Evolutionary conservation across 2,888 invertebrate species (phyloP).

Genomic region (Mechanitis mazaeus): DNA sequence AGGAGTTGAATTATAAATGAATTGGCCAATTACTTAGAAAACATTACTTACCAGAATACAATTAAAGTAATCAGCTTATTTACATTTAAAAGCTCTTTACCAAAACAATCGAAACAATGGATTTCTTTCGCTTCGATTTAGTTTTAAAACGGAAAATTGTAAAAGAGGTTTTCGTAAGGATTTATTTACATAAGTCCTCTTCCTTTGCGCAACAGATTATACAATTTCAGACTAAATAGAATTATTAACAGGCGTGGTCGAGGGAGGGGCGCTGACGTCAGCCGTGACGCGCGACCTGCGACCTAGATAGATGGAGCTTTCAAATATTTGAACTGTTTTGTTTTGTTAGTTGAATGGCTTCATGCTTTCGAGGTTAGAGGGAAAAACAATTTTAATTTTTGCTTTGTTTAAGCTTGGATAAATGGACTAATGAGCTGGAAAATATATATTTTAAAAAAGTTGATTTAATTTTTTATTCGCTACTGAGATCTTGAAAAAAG

Average conservation of each 20-base stretch:
- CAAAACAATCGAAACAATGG: neutral
- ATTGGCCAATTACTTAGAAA: too few species aligned
- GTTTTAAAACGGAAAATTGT: neutral
- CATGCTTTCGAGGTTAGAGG: too few species aligned
- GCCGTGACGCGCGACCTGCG: conserved; percentile 31
- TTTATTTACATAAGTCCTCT: conserved; percentile 9
- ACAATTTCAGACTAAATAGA: conserved; percentile 3
- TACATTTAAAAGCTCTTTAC: neutral
- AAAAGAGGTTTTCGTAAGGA: neutral
- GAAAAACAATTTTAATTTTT: too few species aligned
- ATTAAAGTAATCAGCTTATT: too few species aligned
- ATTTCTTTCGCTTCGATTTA: neutral
- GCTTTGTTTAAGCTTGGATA: too few species aligned
- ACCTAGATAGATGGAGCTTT: conserved; percentile 23
- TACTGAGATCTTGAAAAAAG: too few species aligned
- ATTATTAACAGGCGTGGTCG: conserved; percentile 43
- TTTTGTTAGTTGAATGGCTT: conserved; percentile 1
- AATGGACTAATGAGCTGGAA: too few species aligned
- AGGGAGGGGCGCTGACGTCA: conserved; percentile 47
- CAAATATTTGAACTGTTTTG: conserved; percentile 17
- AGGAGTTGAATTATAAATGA: too few species aligned
- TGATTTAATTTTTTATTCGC: too few species aligned
- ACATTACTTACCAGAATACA: too few species aligned
- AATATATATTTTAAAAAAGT: too few species aligned
- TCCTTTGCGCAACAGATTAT: conserved; percentile 8